A percentile compares a stretch with the other conserved stretches of the same genome.
phyloP scores from a whole-genome alignment of 2,797 vertebrate species.

The Babyrousa celebensis region DNA sequence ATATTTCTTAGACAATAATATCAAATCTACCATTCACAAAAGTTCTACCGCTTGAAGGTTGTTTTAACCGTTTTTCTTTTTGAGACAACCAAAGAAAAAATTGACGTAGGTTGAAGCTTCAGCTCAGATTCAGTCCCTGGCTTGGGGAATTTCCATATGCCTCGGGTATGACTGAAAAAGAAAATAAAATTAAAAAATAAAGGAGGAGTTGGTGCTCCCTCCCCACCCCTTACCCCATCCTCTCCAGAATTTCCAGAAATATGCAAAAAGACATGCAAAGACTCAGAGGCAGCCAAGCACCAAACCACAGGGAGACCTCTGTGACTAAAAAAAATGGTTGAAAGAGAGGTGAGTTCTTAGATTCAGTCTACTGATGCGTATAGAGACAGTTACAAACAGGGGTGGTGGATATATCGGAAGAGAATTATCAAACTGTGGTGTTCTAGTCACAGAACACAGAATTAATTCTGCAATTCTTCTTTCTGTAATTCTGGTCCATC shows the following conservation, averaged over 20 bases:
- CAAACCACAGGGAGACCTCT: neutral
- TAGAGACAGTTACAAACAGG: neutral
- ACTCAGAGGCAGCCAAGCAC: neutral
- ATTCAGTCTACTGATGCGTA: neutral
- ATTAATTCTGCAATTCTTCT: neutral
- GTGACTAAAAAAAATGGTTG: neutral
- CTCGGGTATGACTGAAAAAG: no score
- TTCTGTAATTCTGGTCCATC: neutral
- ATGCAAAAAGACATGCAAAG: neutral
- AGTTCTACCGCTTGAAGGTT: neutral
- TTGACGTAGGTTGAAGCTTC: no score
- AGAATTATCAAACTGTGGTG: neutral
- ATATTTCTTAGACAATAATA: neutral
- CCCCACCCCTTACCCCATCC: neutral
- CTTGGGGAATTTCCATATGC: no score
- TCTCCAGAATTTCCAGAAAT: neutral
- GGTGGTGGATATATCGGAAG: neutral
- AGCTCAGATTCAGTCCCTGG: no score
- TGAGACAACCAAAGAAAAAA: neutral
- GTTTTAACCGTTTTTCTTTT: neutral
- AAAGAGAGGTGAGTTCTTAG: neutral
- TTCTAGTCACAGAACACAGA: neutral
- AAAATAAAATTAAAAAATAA: no score
- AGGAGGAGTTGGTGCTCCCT: neutral
- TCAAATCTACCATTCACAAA: neutral